Conservation (phyloP, 1,140 invertebrate genomes). For the Drosophila kurseongensis region DNA sequence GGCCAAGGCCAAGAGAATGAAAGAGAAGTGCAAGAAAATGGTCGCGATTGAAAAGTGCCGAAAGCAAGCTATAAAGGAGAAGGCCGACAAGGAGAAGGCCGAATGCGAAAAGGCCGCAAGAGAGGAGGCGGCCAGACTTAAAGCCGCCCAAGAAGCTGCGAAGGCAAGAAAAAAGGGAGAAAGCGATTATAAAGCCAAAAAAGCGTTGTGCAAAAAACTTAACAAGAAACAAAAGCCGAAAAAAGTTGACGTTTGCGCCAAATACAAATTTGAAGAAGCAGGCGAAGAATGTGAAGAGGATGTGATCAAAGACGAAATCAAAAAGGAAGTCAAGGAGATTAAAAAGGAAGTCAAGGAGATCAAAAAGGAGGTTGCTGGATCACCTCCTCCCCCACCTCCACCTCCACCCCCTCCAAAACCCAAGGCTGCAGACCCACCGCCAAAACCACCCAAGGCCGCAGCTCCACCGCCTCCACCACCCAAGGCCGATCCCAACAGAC, state of each 20-base stretch:
- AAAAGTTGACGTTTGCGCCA: not conserved
- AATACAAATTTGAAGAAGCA: not conserved
- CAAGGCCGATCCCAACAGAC: not conserved
- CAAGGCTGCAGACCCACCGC: not conserved
- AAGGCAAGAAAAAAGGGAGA: not conserved
- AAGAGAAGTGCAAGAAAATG: slow-evolving; percentile 2
- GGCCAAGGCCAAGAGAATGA: not conserved
- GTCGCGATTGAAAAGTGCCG: slow-evolving; percentile 5
- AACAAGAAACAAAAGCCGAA: not conserved
- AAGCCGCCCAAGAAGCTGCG: not conserved
- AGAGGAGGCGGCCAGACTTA: not conserved
- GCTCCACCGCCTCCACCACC: not conserved
- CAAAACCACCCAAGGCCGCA: not conserved
- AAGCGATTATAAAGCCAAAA: not conserved
- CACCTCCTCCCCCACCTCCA: not conserved
- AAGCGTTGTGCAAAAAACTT: slow-evolving; percentile 4
- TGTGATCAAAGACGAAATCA: not conserved
- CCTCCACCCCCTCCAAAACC: not conserved
- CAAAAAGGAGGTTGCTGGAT: not conserved
- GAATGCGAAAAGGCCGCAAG: slow-evolving; percentile 5
- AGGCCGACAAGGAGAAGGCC: not conserved
- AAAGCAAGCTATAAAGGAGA: not conserved
- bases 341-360: too few species aligned
- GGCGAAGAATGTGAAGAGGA: not conserved
- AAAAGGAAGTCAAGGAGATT: not conserved